These are phyloP conservation scores for Palythoa heliodiscus DNA, from an alignment of 92 coral and sea anemone species.

Conservation along the genomic window DNA sequence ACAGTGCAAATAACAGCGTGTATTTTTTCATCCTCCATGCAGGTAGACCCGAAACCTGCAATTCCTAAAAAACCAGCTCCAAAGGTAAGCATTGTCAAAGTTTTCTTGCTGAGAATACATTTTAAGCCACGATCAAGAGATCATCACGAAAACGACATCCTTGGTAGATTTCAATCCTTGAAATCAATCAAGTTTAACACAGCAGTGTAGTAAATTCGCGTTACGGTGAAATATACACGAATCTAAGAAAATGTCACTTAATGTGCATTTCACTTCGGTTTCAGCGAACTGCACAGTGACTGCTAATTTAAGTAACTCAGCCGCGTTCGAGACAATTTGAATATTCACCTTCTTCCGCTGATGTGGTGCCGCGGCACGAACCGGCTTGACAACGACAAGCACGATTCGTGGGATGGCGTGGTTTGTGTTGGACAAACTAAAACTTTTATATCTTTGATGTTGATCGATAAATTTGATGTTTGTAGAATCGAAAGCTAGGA, in stretches of 20 bases:
- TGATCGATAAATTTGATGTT: conserved; percentile 1
- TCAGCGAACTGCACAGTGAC: conserved; percentile 31
- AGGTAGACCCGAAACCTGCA: conserved; percentile 98
- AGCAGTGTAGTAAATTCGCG: background rate
- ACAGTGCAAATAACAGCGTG: conserved; percentile 46
- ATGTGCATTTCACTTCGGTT: conserved; percentile 35
- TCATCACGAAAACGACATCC: conserved; percentile 36
- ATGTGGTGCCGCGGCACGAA: conserved; percentile 21
- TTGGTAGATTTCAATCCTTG: conserved; percentile 11
- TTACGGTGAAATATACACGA: conserved; percentile 4
- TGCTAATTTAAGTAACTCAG: conserved; percentile 40
- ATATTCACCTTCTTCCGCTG: conserved; percentile 36
- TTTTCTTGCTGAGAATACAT: conserved; percentile 44
- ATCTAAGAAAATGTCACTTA: background rate
- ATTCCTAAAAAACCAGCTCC: conserved; percentile 96
- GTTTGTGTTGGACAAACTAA: background rate
- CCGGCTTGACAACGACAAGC: conserved; percentile 22
- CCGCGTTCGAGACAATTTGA: conserved; percentile 43
- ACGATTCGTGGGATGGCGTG: background rate
- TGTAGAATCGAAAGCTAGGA: conserved; percentile 34
- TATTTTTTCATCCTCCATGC: conserved; percentile 52
- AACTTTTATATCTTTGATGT: background rate
- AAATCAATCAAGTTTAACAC: conserved; percentile 22
- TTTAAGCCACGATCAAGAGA: conserved; percentile 42
- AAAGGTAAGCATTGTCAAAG: conserved; percentile 73